phyloP scores from a whole-genome alignment of 2,113 vertebrate genomes.

The Entomyzon cyanotis region DNA sequence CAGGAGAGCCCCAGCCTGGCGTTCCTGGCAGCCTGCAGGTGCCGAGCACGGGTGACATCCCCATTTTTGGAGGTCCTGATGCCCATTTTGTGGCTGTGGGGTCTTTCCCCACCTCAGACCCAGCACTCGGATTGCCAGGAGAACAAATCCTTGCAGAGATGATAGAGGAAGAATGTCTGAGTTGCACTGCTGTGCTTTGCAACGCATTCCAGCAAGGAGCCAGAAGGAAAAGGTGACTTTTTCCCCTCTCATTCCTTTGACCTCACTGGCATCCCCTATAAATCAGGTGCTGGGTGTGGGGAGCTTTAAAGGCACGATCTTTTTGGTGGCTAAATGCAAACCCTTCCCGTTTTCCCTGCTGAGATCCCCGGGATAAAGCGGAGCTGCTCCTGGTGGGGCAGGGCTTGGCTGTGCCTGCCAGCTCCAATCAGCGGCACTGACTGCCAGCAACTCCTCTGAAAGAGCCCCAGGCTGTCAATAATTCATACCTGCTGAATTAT shows the following conservation, averaged over 20 bases:
- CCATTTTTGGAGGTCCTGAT: accelerated
- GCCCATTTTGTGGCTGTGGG: neutral
- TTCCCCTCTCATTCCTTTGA: neutral
- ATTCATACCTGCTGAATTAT: constrained; percentile 58
- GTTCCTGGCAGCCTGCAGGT: neutral
- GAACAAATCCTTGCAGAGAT: neutral
- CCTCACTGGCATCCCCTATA: neutral
- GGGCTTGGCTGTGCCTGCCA: neutral
- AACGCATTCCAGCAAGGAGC: neutral
- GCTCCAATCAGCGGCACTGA: neutral
- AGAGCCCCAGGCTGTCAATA: constrained; percentile 33
- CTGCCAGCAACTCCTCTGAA: neutral
- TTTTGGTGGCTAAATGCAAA: neutral
- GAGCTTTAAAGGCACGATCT: neutral
- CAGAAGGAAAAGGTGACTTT: neutral
- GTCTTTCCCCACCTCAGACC: neutral
- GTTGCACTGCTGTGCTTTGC: neutral
- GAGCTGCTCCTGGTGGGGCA: neutral
- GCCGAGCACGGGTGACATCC: neutral
- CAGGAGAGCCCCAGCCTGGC: neutral
- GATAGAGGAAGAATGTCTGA: neutral
- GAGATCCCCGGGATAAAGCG: neutral
- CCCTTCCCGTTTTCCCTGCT: neutral
- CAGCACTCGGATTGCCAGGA: neutral
- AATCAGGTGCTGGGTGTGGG: neutral